Evolutionary conservation across 2,888 invertebrate species (phyloP).

Genomic region (Aspidiotus destructor): DNA sequence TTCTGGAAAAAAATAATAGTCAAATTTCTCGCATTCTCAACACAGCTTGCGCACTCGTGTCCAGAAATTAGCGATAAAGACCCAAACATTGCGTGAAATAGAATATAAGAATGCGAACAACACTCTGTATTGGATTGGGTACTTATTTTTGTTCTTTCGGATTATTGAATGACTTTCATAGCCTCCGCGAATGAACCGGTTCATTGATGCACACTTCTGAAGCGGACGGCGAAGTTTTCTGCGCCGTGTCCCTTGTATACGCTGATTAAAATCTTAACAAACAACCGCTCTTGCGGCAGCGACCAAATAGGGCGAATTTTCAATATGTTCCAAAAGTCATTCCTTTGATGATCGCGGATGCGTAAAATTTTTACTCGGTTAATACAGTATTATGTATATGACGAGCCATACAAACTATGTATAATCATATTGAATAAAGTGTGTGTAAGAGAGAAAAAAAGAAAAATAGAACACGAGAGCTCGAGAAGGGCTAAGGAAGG

Average conservation of each 20-base stretch:
- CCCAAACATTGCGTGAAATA: too few relatives aligned
- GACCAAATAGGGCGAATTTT: constrained; percentile 12
- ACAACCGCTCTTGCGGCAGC: constrained; percentile 5
- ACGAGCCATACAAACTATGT: constrained; percentile 9
- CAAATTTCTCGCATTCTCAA: too few relatives aligned
- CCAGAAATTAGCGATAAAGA: too few relatives aligned
- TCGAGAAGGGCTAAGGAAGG: constrained; percentile 14
- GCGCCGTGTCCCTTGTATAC: not conserved
- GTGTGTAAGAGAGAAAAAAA: not conserved
- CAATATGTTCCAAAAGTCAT: constrained; percentile 25
- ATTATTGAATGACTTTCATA: too few relatives aligned
- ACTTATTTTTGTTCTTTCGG: too few relatives aligned
- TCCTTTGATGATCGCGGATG: constrained; percentile 30
- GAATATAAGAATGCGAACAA: too few relatives aligned
- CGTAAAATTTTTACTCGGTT: constrained; percentile 30
- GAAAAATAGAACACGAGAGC: constrained; percentile 12
- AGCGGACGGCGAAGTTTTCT: too few relatives aligned
- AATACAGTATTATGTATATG: constrained; percentile 19
- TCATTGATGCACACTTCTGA: too few relatives aligned
- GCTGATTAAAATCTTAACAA: constrained; percentile 16
- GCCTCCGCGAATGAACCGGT: too few relatives aligned
- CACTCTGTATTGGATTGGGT: too few relatives aligned
- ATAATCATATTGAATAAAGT: constrained; percentile 21
- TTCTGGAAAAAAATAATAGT: too few relatives aligned
- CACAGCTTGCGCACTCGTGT: too few relatives aligned